These are phyloP conservation scores for Spheniscus humboldti DNA, from an alignment of 2,797 vertebrate species.

Conservation along the genomic window DNA sequence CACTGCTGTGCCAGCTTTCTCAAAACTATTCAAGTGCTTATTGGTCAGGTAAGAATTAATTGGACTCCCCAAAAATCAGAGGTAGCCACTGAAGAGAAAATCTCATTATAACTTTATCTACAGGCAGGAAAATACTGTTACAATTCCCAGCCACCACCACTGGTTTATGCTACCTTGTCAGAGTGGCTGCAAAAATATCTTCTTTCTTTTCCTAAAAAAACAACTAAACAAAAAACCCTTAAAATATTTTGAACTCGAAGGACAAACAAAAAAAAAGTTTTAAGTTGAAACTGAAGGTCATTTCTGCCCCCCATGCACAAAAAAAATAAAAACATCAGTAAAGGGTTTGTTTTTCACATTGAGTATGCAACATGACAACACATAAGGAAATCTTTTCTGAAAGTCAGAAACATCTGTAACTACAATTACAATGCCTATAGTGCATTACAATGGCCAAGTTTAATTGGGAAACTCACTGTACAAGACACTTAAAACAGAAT, in stretches of 20 bases:
- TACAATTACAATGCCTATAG: conserved; percentile 20
- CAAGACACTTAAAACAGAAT: neutral
- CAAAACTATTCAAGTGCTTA: neutral
- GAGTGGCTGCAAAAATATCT: neutral
- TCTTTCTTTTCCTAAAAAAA: neutral
- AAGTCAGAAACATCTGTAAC: conserved; percentile 50
- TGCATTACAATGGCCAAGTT: neutral
- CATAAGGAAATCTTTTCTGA: conserved; percentile 52
- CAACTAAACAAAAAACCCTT: neutral
- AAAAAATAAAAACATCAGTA: neutral
- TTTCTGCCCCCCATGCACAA: neutral
- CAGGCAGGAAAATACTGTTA: neutral
- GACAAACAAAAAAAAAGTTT: neutral
- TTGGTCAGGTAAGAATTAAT: neutral
- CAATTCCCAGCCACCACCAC: neutral
- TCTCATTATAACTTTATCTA: neutral
- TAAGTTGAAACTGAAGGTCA: neutral
- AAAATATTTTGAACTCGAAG: neutral
- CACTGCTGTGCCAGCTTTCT: neutral
- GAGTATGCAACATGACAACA: neutral
- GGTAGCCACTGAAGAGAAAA: neutral
- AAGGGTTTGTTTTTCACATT: neutral
- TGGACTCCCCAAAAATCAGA: neutral
- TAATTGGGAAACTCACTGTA: conserved; percentile 37
- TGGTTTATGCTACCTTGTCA: neutral